Evolutionary conservation across 2,113 vertebrate genomes (phyloP).

Genomic region (Steatornis caripensis): DNA sequence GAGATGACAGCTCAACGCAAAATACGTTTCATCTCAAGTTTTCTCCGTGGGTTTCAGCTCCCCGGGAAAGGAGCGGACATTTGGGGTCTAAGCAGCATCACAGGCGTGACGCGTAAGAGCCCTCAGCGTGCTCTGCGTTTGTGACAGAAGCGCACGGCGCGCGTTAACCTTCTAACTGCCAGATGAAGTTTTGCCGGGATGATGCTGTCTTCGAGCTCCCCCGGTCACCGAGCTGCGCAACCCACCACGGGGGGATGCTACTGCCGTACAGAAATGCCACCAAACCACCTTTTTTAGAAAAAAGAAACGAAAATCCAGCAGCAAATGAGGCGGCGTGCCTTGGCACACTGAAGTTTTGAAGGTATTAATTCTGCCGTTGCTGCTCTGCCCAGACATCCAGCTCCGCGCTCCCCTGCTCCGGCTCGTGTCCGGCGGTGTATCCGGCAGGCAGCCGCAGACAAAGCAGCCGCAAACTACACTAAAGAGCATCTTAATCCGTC

Average conservation of each 20-base stretch:
- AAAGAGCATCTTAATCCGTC: background rate
- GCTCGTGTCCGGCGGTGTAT: background rate
- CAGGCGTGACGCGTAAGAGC: background rate
- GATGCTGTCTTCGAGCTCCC: background rate
- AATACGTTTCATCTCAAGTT: constrained; percentile 6
- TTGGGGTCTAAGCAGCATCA: constrained; percentile 3
- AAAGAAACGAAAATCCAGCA: too few species aligned
- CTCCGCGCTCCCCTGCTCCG: background rate
- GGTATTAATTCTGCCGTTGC: background rate
- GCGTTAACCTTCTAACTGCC: background rate
- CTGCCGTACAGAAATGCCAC: background rate
- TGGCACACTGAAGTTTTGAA: background rate
- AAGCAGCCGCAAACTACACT: background rate
- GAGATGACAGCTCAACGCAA: constrained; percentile 14
- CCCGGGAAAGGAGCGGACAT: background rate
- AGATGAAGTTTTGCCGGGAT: background rate
- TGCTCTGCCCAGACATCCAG: background rate
- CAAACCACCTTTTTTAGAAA: too few species aligned
- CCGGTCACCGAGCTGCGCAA: background rate
- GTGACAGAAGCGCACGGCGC: background rate
- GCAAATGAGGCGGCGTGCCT: background rate
- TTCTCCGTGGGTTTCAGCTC: background rate
- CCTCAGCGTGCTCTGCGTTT: background rate
- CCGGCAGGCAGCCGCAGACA: background rate
- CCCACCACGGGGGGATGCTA: background rate